Base-by-base conservation (phyloP, 2,113 vertebrate species). In the Saimiri boliviensis region DNA sequence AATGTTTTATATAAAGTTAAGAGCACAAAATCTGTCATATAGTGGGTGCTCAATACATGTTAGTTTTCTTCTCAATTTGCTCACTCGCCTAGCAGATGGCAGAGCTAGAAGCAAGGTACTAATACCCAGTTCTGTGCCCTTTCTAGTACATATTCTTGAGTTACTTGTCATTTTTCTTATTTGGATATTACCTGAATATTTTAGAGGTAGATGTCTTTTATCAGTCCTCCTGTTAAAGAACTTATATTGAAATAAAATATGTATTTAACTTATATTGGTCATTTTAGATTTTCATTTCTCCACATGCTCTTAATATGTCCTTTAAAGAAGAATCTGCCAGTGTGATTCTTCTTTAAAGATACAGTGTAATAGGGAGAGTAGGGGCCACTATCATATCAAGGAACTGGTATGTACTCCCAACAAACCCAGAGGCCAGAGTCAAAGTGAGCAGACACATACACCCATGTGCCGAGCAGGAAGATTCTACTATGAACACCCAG, bases 361-460 rank as follows among this genome's bases (percentile, higher is more conserved):
- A 52, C 52, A 17, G 52, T 16, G 14, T 30, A 76, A 27, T 27
- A 42, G 68, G 68, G 13, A 68, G 58, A 77, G 58, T 63, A 17
- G 54, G 86, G 58, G 66, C 20, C 54, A 66, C 47, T n/a, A 25
- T 21, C 58, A 25, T 27, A 47, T 81, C 40, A 79, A 76, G 21
- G 27, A 77, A 42, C 42, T 40, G 49, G 27, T 63, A 40, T 54
- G 49, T 83, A 49, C 60, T 66, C 76, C 80, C 42, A 35, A 35
- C 13, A 77, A 66, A 56, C 5, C 21, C 30, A 14, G 83, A 71
- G 96, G 23, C 66, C 86, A 80, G n/a, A 91, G 47, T 56, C 79
- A 95, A 95, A 56, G 92, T 2, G 11, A 86, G 63, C 79, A 70
- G 80, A 91, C 91, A 42, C 17, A 95, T 88, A 14, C 91, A 40